phyloP scores from a whole-genome alignment of 2,113 vertebrate species.

The Caranx melampygus region DNA sequence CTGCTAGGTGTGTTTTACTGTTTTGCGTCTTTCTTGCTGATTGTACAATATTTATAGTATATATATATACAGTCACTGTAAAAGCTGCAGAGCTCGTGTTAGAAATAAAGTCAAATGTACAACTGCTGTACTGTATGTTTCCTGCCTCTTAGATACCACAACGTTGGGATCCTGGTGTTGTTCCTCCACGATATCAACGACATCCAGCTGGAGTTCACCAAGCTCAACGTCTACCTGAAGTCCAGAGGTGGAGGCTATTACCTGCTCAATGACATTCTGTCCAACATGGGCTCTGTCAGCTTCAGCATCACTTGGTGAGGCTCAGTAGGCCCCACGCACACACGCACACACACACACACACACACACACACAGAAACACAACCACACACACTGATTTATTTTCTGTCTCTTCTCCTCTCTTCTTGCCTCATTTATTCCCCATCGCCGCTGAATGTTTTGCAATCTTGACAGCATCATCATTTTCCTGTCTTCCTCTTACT shows the following conservation, averaged over 20 bases:
- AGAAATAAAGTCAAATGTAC: neutral
- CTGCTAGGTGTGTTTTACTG: neutral
- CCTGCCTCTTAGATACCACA: constrained; percentile 89
- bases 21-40: neutral
- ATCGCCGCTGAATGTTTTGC: neutral
- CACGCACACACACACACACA: neutral
- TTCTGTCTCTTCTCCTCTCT: neutral
- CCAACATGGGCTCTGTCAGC: constrained; percentile 89
- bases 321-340: neutral
- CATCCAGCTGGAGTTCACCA: constrained; percentile 95
- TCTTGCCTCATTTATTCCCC: neutral
- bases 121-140: neutral
- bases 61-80: neutral
- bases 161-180: constrained; percentile 93
- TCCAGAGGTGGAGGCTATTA: constrained; percentile 85
- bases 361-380: neutral
- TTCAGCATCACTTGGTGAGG: constrained; percentile 93
- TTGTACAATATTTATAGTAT: neutral
- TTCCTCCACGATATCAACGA: constrained; percentile 96
- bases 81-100: neutral
- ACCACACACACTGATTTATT: neutral
- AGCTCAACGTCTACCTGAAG: constrained; percentile 97
- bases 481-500: constrained; percentile 3
- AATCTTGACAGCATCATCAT: neutral
- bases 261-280: constrained; percentile 88